Evolutionary conservation across 2,113 vertebrate species (phyloP).

Genomic region (Stigmatopora argus): DNA sequence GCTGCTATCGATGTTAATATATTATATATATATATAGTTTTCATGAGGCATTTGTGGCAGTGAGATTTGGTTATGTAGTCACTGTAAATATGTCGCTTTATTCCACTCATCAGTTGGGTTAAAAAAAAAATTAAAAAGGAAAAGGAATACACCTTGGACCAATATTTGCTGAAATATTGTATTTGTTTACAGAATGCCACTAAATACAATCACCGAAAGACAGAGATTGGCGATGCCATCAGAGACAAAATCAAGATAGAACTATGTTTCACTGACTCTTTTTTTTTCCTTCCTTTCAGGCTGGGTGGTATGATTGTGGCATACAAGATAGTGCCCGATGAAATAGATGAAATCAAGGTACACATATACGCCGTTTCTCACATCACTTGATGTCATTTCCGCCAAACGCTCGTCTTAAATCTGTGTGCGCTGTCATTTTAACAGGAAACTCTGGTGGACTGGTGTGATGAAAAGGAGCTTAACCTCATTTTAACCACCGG

Average conservation of each 20-base stretch:
- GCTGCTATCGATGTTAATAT: too few species aligned
- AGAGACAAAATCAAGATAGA: not conserved
- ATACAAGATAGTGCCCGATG: conserved; percentile 98
- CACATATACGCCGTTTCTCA: not conserved
- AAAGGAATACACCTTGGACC: too few species aligned
- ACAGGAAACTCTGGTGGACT: conserved; percentile 94
- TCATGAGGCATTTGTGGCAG: too few species aligned
- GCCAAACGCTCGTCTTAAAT: not conserved
- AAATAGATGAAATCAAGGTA: conserved; percentile 99
- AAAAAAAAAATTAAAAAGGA: too few species aligned
- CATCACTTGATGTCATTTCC: not conserved
- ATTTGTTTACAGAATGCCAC: too few species aligned
- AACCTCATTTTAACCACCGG: conserved; percentile 98
- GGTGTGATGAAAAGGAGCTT: conserved; percentile 98
- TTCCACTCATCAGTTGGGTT: too few species aligned
- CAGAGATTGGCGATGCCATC: not conserved
- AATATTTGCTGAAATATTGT: too few species aligned
- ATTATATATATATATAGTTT: too few species aligned
- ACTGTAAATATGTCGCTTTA: too few species aligned
- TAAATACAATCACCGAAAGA: conserved; percentile 2
- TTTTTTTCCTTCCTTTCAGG: conserved; percentile 72
- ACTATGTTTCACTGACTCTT: not conserved
- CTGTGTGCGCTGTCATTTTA: conserved; percentile 35
- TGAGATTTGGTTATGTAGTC: too few species aligned
- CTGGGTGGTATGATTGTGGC: conserved; percentile 95